A percentile compares a stretch with the other conserved stretches of the same genome.
Evolutionary conservation across 2,113 vertebrate species (phyloP).

Genomic region (Petrocephalus microphthalmus): DNA sequence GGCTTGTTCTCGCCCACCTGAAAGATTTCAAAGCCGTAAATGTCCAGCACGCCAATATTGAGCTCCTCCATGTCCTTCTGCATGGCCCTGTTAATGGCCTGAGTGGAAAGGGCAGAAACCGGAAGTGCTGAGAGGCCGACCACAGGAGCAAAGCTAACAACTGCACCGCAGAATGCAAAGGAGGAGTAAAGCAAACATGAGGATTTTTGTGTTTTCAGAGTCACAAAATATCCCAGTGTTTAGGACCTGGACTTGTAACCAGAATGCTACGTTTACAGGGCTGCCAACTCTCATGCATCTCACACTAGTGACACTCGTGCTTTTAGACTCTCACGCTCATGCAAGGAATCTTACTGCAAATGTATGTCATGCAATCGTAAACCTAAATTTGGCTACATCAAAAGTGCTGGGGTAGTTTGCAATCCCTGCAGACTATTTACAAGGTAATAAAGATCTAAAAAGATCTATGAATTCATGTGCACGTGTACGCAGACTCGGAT

Average conservation of each 20-base stretch:
- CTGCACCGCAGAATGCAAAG: background rate
- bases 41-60: slow-evolving; percentile 72
- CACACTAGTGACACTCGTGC: background rate
- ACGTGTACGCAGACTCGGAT: background rate
- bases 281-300: background rate
- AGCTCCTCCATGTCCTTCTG: slow-evolving; percentile 67
- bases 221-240: background rate
- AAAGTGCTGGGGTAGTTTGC: background rate
- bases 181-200: background rate
- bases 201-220: background rate
- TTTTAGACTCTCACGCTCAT: background rate
- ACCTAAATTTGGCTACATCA: too few species aligned
- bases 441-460: background rate
- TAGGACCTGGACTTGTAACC: background rate
- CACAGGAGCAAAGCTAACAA: background rate
- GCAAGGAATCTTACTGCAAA: background rate
- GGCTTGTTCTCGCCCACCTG: slow-evolving; percentile 51
- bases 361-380: too few species aligned
- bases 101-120: background rate
- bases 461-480: too few species aligned
- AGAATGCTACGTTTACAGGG: background rate
- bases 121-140: background rate
- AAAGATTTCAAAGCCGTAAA: slow-evolving; percentile 78
- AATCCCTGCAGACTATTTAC: background rate
- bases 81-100: slow-evolving; percentile 72